phyloP scores from a whole-genome alignment of 2,113 vertebrate species.

The Gnathochromis pfefferi region DNA sequence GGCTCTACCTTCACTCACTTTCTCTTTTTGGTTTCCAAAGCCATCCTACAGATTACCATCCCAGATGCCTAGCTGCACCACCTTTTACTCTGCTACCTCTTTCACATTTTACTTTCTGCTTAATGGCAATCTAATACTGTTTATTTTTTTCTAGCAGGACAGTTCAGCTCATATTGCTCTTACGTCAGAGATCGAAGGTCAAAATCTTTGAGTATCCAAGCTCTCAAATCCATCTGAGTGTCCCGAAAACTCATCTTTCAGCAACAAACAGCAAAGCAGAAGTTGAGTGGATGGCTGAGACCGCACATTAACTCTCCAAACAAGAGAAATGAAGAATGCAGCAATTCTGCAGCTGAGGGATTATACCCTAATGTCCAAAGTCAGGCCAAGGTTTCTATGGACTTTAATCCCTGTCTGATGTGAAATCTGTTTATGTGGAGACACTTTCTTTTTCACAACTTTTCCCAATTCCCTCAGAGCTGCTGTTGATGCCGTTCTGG shows the following conservation, averaged over 20 bases:
- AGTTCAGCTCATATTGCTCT: background rate
- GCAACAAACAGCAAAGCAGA: background rate
- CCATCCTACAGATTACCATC: background rate
- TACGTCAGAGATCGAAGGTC: background rate
- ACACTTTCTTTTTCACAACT: background rate
- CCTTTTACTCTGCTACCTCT: background rate
- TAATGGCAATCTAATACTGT: background rate
- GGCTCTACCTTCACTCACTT: background rate
- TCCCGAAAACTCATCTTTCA: background rate
- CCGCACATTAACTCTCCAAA: conserved; percentile 9
- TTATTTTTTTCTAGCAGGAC: background rate
- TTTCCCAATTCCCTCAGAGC: background rate
- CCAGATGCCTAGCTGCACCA: background rate
- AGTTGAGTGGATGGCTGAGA: background rate
- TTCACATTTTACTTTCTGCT: background rate
- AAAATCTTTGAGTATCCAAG: background rate
- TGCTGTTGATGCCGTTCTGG: conserved; percentile 4
- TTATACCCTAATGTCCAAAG: conserved; percentile 7
- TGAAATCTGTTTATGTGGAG: conserved; percentile 16
- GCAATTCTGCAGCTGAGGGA: background rate
- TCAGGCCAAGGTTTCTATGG: background rate
- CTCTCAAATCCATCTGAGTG: background rate
- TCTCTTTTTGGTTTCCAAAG: background rate
- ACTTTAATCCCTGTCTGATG: conserved; percentile 33
- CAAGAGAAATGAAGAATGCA: background rate